Evolutionary conservation across 2,888 invertebrate species (phyloP), one percentile per base, ranked within the genome.

Genomic region (Pachydiplax longipennis): DNA sequence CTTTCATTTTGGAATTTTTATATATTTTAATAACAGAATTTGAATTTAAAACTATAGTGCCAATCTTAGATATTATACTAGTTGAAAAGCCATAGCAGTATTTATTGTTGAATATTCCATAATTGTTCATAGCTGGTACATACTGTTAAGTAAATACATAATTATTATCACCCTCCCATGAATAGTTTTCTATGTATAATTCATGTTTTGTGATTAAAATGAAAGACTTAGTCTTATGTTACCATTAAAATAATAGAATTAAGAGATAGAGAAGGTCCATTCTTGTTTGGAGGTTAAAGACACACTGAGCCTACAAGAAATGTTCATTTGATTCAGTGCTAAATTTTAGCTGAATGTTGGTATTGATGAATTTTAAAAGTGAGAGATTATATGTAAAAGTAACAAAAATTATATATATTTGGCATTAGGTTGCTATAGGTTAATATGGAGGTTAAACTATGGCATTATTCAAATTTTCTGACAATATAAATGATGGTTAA

Each of bases 1-100:
- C 61, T 87, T 61, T 87, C 87, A 87, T 87, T 87, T 87, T 87
- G n/a, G 40, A 87, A 87, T 37, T 87, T 53, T 87, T 61, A 65
- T 87, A 87, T 87, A 65, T 87, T 87, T 87, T 87, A 61, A 87
- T 87, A 65, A 87, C 12, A 65, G 61, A 58, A 61, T 65, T 87
- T 87, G 22, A 65, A 87, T 87, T 87, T 61, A 13, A 61, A 87
- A 87, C 13, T 61, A 58, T 65, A 87, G 87, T 87, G 87, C 87
- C 87, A 87, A 87, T 87, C 40, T 87, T 37, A 65, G 53, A 87
- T 18, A 61, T 87, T 18, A 48, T 10, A n/a, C 35, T 87, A 87
- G n/a, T 22, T 61, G 18, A n/a, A 53, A 12, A 61, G 61, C 87
- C 37, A 10, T n/a, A 87, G n/a, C 61, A 61, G 37, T 87, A 61